These are phyloP conservation scores for Ceriagrion tenellum DNA, from an alignment of 2,888 invertebrate genomes.

Conservation along the genomic window DNA sequence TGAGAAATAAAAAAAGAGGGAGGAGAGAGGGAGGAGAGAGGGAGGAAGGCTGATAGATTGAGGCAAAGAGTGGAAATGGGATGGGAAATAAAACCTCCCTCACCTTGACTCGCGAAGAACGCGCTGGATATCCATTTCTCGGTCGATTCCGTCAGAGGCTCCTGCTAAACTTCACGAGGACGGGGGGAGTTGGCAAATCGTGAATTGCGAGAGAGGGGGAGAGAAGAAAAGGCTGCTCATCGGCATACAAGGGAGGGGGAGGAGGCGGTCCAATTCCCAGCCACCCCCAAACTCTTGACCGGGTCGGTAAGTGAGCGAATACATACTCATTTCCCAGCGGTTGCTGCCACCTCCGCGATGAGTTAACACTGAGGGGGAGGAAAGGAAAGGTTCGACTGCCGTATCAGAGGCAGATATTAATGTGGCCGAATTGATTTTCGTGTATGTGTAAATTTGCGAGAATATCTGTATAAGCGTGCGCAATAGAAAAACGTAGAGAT, in stretches of 20 bases:
- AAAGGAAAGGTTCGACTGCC: not conserved
- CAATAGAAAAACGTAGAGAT: too few species aligned
- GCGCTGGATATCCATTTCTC: not conserved
- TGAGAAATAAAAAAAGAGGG: not conserved
- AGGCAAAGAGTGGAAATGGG: not conserved
- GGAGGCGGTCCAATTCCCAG: too few species aligned
- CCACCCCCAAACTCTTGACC: not conserved
- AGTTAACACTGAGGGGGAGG: not conserved
- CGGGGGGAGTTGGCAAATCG: not conserved
- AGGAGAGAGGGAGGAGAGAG: not conserved
- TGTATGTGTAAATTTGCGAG: too few species aligned
- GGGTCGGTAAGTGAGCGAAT: not conserved
- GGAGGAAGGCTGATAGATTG: not conserved
- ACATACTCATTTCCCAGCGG: slow-evolving; percentile 17
- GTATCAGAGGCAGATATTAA: not conserved
- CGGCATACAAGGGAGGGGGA: not conserved
- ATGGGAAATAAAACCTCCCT: slow-evolving; percentile 2
- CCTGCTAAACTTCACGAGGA: not conserved
- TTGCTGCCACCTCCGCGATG: not conserved
- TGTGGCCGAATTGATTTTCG: too few species aligned
- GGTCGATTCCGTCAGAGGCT: not conserved
- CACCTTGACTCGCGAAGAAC: not conserved
- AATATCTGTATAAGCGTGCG: too few species aligned
- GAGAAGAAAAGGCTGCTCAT: not conserved
- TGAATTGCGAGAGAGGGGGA: not conserved